Evolutionary conservation across 2,797 vertebrate genomes (phyloP).

Genomic region (Epinephelus coioides): DNA sequence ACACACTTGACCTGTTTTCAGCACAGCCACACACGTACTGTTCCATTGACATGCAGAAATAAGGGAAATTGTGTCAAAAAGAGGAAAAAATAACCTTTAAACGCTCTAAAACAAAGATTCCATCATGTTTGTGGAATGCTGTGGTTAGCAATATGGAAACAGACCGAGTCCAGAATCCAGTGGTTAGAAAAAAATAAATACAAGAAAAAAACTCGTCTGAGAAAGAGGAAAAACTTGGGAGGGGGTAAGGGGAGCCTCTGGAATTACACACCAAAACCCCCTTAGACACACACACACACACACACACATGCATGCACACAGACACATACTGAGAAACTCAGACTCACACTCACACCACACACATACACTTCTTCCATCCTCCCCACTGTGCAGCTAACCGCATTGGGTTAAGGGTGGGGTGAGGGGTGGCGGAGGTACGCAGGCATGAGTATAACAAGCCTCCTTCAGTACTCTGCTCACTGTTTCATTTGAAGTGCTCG

Average conservation of each 20-base stretch:
- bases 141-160: conserved; percentile 89
- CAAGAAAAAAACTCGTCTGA: conserved; percentile 77
- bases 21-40: conserved; percentile 64
- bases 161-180: conserved; percentile 82
- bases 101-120: conserved; percentile 85
- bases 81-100: conserved; percentile 77
- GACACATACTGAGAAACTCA: conserved; percentile 50
- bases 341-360: conserved; percentile 47
- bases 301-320: conserved; percentile 29
- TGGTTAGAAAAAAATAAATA: conserved; percentile 84
- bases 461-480: conserved; percentile 65
- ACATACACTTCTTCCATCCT: conserved; percentile 67
- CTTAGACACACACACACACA: conserved; percentile 41
- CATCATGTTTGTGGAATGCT: conserved; percentile 90
- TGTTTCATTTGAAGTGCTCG: conserved; percentile 69
- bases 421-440: conserved; percentile 57
- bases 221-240: conserved; percentile 79
- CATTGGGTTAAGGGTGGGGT: conserved; percentile 77
- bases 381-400: conserved; percentile 78
- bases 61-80: conserved; percentile 83
- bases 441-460: conserved; percentile 75
- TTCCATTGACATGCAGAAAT: conserved; percentile 76
- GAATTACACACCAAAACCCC: conserved; percentile 82
- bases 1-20: conserved; percentile 49
- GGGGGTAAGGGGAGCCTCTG: conserved; percentile 83